Percentiles rank a stretch among this genome's conserved stretches.
Evolutionary conservation across 2,797 vertebrate species (phyloP).

Genomic region (Anisognathus igniventris): DNA sequence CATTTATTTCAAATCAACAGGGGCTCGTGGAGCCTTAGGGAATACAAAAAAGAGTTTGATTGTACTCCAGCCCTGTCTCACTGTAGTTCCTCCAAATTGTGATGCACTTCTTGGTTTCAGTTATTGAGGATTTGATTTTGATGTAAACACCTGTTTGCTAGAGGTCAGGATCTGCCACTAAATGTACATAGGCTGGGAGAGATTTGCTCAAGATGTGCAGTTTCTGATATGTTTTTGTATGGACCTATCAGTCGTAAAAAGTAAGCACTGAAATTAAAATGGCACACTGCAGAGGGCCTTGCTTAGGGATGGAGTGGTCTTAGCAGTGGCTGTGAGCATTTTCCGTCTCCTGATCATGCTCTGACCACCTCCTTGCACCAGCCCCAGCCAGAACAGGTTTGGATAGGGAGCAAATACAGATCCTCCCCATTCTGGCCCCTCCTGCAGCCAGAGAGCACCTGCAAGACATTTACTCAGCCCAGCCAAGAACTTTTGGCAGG

Average conservation of each 20-base stretch:
- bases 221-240: not conserved
- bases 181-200: not conserved
- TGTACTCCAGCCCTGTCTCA: not conserved
- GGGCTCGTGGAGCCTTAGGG: not conserved
- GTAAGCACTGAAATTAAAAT: not conserved
- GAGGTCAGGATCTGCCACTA: not conserved
- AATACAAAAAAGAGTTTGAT: not conserved
- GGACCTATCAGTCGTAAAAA: not conserved
- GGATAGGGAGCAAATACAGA: not conserved
- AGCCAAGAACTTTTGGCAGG: not conserved
- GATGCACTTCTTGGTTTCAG: not conserved
- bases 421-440: accelerated
- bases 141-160: not conserved
- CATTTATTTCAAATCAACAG: slow-evolving; percentile 18
- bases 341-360: not conserved
- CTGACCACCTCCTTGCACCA: not conserved
- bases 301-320: not conserved
- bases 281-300: not conserved
- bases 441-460: not conserved
- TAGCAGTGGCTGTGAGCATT: not conserved
- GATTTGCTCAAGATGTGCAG: not conserved
- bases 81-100: not conserved
- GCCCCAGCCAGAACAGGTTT: not conserved
- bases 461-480: not conserved
- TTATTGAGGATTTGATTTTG: not conserved